phyloP scores from a whole-genome alignment of 2,888 invertebrate genomes.

The Himalopsyche tibetana region DNA sequence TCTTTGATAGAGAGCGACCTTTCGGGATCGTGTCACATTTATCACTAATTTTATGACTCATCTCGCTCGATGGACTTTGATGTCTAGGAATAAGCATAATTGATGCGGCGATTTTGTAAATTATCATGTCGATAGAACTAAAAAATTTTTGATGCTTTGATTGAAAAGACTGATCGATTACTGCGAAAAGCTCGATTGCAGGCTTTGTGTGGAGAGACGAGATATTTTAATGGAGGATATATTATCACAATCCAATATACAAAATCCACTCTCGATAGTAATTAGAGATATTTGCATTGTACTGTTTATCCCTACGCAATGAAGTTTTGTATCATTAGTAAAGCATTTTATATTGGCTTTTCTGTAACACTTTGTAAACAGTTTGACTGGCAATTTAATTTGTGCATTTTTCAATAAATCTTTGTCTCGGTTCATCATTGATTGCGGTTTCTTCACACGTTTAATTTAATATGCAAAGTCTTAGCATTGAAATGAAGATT shows the following conservation, averaged over 20 bases:
- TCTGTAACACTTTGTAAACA: not conserved
- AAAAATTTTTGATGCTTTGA: not conserved
- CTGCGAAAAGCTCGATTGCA: not conserved
- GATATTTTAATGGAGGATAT: not conserved
- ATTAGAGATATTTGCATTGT: too few relatives aligned
- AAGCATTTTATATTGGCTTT: not conserved
- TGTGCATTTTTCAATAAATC: not conserved
- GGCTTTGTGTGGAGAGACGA: not conserved
- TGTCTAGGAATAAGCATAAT: not conserved
- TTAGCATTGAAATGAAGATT: too few relatives aligned
- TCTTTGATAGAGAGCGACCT: not conserved
- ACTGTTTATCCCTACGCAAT: too few relatives aligned
- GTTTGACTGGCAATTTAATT: not conserved
- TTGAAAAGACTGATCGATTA: constrained; percentile 20
- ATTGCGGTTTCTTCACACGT: too few relatives aligned
- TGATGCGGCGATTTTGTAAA: not conserved
- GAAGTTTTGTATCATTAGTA: not conserved
- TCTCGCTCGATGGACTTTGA: not conserved
- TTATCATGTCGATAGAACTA: not conserved
- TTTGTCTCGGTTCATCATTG: too few relatives aligned
- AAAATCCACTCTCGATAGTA: too few relatives aligned
- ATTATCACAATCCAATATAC: not conserved
- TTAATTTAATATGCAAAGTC: too few relatives aligned
- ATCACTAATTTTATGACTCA: not conserved
- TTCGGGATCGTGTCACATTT: not conserved